These are phyloP conservation scores for Oegoconia quadripuncta DNA, from an alignment of 2,888 invertebrate species.

Conservation along the genomic window DNA sequence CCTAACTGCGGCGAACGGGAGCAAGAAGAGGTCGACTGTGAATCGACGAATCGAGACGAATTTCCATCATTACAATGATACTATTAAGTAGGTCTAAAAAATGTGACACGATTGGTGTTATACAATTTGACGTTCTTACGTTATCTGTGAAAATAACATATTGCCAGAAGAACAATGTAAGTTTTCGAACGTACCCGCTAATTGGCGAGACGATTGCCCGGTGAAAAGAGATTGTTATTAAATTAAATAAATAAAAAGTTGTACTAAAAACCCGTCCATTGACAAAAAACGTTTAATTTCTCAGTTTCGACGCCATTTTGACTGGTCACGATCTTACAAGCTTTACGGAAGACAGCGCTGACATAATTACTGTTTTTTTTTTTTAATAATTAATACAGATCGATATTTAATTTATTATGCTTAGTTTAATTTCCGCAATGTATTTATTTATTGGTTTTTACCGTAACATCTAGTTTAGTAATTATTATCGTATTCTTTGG, in stretches of 20 bases:
- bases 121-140: no score
- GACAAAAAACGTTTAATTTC: slow-evolving; percentile 22
- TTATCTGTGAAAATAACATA: no score
- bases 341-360: slow-evolving; percentile 9
- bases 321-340: slow-evolving; percentile 21
- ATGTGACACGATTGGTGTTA: no score
- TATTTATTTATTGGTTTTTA: neutral
- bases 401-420: slow-evolving; percentile 6
- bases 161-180: no score
- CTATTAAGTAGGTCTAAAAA: no score
- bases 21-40: no score
- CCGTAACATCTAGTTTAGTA: neutral
- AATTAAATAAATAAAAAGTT: slow-evolving; percentile 28
- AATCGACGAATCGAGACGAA: no score
- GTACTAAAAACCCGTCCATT: slow-evolving; percentile 17
- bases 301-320: slow-evolving; percentile 20
- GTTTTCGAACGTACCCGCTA: slow-evolving; percentile 12
- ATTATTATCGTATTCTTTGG: neutral
- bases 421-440: slow-evolving; percentile 8
- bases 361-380: slow-evolving; percentile 11
- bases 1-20: no score
- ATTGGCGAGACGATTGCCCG: slow-evolving; percentile 16
- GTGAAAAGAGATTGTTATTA: slow-evolving; percentile 23
- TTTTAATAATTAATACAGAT: neutral
- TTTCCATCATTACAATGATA: no score